A percentile compares a stretch with the other conserved stretches of the same genome.
Evolutionary conservation across 2,888 invertebrate species (phyloP).

Genomic region (Notodonta ziczac): DNA sequence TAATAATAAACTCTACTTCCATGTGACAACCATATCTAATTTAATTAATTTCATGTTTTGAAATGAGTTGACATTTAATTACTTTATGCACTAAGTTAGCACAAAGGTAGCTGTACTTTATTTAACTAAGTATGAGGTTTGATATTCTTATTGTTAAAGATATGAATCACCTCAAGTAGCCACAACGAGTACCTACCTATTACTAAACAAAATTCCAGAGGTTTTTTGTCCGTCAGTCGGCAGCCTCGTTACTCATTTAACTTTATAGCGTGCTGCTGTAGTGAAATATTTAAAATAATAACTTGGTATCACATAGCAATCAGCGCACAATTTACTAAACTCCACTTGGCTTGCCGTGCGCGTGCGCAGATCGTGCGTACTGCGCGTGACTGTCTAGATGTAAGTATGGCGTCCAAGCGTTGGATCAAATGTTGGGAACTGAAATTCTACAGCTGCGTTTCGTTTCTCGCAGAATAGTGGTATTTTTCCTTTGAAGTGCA

Average conservation of each 20-base stretch:
- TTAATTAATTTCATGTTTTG: no score
- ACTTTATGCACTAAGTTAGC: no score
- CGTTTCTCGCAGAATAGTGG: no score
- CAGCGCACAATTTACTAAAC: slow-evolving; percentile 61
- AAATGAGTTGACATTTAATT: no score
- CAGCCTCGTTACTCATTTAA: background rate
- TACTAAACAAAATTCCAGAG: background rate
- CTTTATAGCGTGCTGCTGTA: background rate
- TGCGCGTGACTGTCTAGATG: slow-evolving; percentile 61
- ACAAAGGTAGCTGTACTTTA: no score
- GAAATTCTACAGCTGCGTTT: no score
- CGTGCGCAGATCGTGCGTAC: slow-evolving; percentile 69
- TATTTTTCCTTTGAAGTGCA: no score
- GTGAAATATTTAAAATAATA: slow-evolving; percentile 31
- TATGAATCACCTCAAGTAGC: no score
- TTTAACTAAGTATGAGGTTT: no score
- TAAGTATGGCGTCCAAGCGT: slow-evolving; percentile 24
- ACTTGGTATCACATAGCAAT: slow-evolving; percentile 58
- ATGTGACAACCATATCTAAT: no score
- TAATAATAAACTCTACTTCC: no score
- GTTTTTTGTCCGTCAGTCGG: background rate
- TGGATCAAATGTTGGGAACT: slow-evolving; percentile 3
- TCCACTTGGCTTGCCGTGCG: slow-evolving; percentile 70
- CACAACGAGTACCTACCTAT: background rate
- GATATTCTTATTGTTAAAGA: no score